Conservation (phyloP, 1,140 invertebrate genomes). For the Formica exsecta region DNA sequence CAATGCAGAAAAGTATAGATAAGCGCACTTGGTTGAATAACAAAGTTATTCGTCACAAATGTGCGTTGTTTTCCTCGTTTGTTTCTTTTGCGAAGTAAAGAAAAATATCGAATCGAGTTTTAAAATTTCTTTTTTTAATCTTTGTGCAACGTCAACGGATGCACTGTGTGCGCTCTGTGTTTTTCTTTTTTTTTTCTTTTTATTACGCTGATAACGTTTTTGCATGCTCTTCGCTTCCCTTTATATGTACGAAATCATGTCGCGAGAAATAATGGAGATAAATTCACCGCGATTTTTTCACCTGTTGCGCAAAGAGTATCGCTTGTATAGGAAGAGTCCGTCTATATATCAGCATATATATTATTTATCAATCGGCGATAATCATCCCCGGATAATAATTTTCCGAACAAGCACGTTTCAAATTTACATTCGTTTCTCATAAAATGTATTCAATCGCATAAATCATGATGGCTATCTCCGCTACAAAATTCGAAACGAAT, state of each 20-base stretch:
- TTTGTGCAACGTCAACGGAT: background rate
- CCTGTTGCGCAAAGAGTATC: conserved; percentile 36
- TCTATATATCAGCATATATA: background rate
- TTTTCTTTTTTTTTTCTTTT: conserved; percentile 5
- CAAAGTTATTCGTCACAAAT: conserved; percentile 17
- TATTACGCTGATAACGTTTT: background rate
- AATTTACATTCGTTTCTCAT: conserved; percentile 11
- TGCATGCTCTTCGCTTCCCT: background rate
- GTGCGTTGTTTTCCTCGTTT: background rate
- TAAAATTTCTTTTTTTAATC: background rate
- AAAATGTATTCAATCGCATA: conserved; percentile 4
- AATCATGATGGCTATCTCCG: conserved; percentile 26
- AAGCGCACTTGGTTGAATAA: conserved; percentile 11
- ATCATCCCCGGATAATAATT: conserved; percentile 3
- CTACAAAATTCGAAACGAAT: background rate
- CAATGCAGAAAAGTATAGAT: conserved; percentile 4
- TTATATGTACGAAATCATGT: background rate
- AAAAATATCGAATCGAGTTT: background rate
- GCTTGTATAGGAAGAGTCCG: background rate
- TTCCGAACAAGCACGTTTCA: background rate
- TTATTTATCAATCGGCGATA: conserved; percentile 36
- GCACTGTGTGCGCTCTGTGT: too few relatives aligned
- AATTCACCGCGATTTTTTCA: background rate
- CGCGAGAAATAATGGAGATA: background rate
- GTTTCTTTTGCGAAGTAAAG: background rate